Base-by-base conservation (phyloP, 2,888 invertebrate species). In the Drosophila ezoana region DNA sequence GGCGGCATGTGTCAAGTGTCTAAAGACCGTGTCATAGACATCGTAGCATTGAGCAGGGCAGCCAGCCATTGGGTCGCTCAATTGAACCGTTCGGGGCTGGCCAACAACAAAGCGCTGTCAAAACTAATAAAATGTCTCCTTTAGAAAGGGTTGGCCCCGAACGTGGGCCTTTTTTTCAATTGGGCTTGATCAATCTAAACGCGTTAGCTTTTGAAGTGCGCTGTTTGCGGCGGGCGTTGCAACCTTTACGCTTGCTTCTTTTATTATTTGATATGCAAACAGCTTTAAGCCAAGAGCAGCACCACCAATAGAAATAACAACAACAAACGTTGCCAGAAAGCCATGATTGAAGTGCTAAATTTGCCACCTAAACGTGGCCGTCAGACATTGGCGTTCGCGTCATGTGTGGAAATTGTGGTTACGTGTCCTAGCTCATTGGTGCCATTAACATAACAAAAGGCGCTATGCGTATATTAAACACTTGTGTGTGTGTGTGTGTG, bases 211-310 rank as follows among this genome's bases (percentile, higher is more conserved):
- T 85, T 88, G 80, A 87, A 84, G 83, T 87, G 69, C 58, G 73
- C 60, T 47, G 35, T 64, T 57, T 61, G 48, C 52, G 44, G 53
- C 58, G 63, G 66, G 79, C 63, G 80, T 79, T 67, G 65, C 64
- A 44, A 45, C 68, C 66, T 61, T 51, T 41, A 56, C 75, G 69
- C 73, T 66, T 82, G 74, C 75, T 81, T 76, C 79, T 86, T 73
- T 81, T 76, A 79, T 87, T 87, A 88, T 85, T 85, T 84, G 89
- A 75, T 84, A 88, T 87, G 89, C 87, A 85, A 87, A 88, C 87
- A 88, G 72, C 81, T 72, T 57, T 72, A 43, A 58, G 61, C 58
- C 53, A 73, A 45, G 35, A 70, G 49, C 28, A 54, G 45, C 53
- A 28, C 35, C 33, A 53, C 16, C 59, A 38, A 28, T 23, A 43